Conservation (phyloP, 2,888 invertebrate genomes). For the Atrina japonica region DNA sequence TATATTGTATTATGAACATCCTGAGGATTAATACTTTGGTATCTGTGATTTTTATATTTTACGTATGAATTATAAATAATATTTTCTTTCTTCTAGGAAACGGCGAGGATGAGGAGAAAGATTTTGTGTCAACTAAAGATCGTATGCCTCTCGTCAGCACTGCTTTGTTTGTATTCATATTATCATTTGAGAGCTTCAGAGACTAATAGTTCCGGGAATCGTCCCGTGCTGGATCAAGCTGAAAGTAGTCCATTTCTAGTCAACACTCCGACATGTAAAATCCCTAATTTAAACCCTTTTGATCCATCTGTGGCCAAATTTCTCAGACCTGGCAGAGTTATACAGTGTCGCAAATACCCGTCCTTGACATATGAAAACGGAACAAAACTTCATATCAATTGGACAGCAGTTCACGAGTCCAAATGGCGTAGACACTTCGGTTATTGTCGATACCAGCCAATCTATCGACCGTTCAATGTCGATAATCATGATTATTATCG, state of each 20-base stretch:
- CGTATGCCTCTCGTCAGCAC: no score
- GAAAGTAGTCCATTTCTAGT: conserved; percentile 57
- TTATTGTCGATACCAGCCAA: conserved; percentile 71
- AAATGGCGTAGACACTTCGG: conserved; percentile 61
- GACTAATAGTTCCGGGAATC: no score
- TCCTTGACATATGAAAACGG: conserved; percentile 71
- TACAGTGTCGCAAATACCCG: conserved; percentile 59
- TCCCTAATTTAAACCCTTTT: conserved; percentile 75
- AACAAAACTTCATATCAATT: conserved; percentile 46
- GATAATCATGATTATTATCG: conserved; percentile 22
- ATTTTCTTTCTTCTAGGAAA: no score
- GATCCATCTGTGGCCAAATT: conserved; percentile 62
- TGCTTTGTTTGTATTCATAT: no score
- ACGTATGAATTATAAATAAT: no score
- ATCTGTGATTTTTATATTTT: no score
- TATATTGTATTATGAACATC: no score
- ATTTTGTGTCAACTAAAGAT: no score
- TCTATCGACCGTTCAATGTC: conserved; percentile 56
- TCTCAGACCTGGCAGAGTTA: conserved; percentile 54
- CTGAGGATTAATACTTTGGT: no score
- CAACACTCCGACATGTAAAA: conserved; percentile 72
- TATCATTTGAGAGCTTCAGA: no score
- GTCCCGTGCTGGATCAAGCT: no score
- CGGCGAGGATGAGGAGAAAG: no score
- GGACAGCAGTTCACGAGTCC: conserved; percentile 47